Base-by-base conservation (phyloP, 2,113 vertebrate species). In the Brachyhypopomus gauderio region DNA sequence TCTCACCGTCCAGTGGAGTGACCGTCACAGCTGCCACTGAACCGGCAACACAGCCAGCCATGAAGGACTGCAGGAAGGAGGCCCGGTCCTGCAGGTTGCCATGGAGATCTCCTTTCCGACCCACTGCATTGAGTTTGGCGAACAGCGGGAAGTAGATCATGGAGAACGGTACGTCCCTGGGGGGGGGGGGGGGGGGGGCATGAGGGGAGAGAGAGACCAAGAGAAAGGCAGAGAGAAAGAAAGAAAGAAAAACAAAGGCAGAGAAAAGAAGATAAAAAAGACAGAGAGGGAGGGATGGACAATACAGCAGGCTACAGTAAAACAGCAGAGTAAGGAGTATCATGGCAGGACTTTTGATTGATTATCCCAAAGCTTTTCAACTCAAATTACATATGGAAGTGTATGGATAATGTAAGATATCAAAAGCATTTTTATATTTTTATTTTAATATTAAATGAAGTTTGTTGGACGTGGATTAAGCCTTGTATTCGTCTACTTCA, bases 111-210 rank as follows among this genome's bases (percentile, higher is more conserved):
- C 55, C 80, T 1, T 78, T 59, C 72, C 90, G 85, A 19, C 94
- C 94, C 9, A 95, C 84, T 0, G 89, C 83, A 71, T 95, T 97
- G 19, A 92, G 90, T 84, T 94, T 93, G 87, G 95, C 95, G 71
- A 96, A 95, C 63, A 94, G 87, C 0, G 94, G 95, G 89, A 96
- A 96, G 87, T 95, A 95, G 89, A 96, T 94, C 92, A 95, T 81
- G 30, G 95, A 96, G 91, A 95, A 96, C 3, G 92, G 91, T 0
- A 95, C 92, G 41, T 95, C 94, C 83, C 92, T 96, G 86, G 27
- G 20, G 30, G 36, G 64, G 36, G 30, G 36, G 64, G 38, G 8
- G 7, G 34, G 30, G 11, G 23, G 23, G 23, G 20, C 25, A 64
- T 4, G 16, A 23, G 27, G 25, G 30, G 23, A 14, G 12, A 27